Evolutionary conservation across 2,888 invertebrate genomes (phyloP), one percentile per base, ranked within the genome.

Genomic region (Chalcosyrphus nemorum): DNA sequence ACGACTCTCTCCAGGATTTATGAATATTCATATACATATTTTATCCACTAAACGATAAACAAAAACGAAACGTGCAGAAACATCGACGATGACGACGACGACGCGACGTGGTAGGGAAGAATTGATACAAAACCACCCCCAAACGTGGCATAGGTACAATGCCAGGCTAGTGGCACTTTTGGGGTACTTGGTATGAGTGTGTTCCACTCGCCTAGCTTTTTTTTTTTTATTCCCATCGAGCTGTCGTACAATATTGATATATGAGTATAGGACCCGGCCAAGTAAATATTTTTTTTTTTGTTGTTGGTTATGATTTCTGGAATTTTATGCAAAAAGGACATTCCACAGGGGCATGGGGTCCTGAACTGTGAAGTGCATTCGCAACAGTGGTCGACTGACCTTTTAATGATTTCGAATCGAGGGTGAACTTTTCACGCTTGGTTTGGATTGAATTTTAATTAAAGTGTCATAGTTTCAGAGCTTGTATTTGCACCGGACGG

Each of bases 41-140:
- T 54, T 54, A 54, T 54, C 32, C 54, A 54, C 54, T 54, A 54
- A 54, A 32, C 29, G 54, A 54, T 54, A 54, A 54, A 29, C 29
- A 54, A 32, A 32, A 6, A 11, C 15, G 4, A 50, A n/a, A 6
- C 13, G n/a, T n/a, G n/a, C n/a, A 0, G 27, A 50, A 50, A 50
- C 11, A 7, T 50, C 13, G 24, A 50, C 6, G 27, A 27, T 9
- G 9, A 32, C 32, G 6, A 6, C 27, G 50, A 50, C 13, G 21
- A 27, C 7, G 6, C 13, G 24, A 9, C n/a, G n/a, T n/a, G n/a
- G n/a, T n/a, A n/a, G 52, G n/a, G 11, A 6, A 13, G 13, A 13
- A 52, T n/a, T 3, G 24, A 50, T 13, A 13, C 52, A 27, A 15
- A n/a, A 27, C 43, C n/a, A n/a, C n/a, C n/a, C n/a, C 2, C 45